phyloP scores from a whole-genome alignment of 2,888 invertebrate species.

The Toxonevra muliebris region DNA sequence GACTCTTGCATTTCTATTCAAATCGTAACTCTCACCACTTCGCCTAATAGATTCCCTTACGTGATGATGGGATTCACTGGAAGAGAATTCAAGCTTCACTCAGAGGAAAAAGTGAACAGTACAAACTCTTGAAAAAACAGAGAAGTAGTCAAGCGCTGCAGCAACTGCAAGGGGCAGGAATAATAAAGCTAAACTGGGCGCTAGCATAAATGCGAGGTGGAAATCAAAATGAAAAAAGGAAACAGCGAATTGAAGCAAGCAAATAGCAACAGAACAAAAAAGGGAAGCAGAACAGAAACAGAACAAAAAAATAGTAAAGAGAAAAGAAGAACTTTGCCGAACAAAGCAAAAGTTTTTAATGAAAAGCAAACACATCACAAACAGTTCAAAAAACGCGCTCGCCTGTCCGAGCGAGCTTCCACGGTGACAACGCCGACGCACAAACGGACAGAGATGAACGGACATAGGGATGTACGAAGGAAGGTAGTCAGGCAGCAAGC shows the following conservation, averaged over 20 bases:
- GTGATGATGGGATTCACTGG: neutral
- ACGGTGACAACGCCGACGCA: neutral
- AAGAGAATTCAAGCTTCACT: neutral
- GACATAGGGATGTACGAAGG: neutral
- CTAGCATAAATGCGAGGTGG: neutral
- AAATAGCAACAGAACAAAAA: neutral
- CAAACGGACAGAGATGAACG: neutral
- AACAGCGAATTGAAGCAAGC: neutral
- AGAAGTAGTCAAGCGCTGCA: neutral
- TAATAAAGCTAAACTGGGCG: neutral
- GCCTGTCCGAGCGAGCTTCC: too few species aligned
- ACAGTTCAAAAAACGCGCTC: too few species aligned
- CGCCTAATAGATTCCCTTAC: neutral
- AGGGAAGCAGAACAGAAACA: neutral
- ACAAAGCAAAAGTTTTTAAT: conserved; percentile 58
- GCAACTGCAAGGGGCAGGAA: neutral
- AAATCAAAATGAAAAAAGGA: conserved; percentile 12
- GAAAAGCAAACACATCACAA: conserved; percentile 59
- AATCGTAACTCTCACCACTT: conserved; percentile 50
- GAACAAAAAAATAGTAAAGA: neutral
- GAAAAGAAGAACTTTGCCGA: conserved; percentile 46
- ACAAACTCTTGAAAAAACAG: neutral
- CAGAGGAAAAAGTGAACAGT: neutral
- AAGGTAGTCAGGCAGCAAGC: neutral
- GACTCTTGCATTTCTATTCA: conserved; percentile 42